Percentiles rank a stretch among this genome's conserved stretches.
phyloP scores from a whole-genome alignment of 2,113 vertebrate species.

The Raja brachyura region DNA sequence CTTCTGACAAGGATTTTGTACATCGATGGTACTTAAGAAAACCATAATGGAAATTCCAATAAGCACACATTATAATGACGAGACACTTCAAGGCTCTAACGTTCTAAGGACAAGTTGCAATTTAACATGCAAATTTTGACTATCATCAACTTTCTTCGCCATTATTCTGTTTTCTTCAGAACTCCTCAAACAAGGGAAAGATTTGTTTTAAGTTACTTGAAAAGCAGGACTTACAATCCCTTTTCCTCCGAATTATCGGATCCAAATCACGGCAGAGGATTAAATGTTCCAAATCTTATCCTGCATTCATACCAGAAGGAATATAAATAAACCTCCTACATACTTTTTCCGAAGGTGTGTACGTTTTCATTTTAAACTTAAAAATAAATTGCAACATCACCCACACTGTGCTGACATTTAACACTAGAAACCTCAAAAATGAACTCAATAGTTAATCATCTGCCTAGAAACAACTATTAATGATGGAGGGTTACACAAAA shows the following conservation, averaged over 20 bases:
- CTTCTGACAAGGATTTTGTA: background rate
- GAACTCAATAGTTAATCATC: background rate
- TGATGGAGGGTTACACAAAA: no score
- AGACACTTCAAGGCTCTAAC: background rate
- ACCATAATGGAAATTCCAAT: background rate
- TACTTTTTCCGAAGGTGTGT: background rate
- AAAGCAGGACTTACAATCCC: background rate
- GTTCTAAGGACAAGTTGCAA: background rate
- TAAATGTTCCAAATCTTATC: no score
- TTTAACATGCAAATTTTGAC: background rate
- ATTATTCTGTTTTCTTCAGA: background rate
- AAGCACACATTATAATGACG: background rate
- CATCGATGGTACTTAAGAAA: background rate
- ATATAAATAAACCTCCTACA: background rate
- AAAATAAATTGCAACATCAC: background rate
- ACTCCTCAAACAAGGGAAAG: background rate
- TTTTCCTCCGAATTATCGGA: background rate
- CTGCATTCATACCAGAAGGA: background rate
- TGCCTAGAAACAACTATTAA: background rate
- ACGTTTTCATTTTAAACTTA: background rate
- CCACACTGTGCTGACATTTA: background rate
- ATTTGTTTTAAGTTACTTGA: no score
- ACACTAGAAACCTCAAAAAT: background rate
- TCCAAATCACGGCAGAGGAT: background rate
- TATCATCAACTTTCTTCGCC: background rate